Evolutionary conservation across 2,113 vertebrate genomes (phyloP).

Genomic region (Tychaedon coryphoeus): DNA sequence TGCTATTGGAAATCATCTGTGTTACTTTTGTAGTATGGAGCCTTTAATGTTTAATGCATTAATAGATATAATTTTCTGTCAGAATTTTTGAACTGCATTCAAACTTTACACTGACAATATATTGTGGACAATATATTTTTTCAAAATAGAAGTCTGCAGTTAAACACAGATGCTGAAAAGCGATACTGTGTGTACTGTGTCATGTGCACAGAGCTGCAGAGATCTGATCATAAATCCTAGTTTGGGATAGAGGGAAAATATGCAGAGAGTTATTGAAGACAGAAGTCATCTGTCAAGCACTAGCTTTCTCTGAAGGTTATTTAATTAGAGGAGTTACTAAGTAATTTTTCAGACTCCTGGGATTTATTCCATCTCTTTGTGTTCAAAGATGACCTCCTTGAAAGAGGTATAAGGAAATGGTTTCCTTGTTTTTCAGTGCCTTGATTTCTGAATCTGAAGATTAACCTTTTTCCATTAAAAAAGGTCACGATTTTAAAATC

Average conservation of each 20-base stretch:
- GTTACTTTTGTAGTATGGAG: background rate
- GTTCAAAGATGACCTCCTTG: background rate
- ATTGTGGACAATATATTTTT: background rate
- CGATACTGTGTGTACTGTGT: fast-evolving
- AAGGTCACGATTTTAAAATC: background rate
- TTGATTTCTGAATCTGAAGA: background rate
- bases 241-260: background rate
- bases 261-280: background rate
- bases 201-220: background rate
- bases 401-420: background rate
- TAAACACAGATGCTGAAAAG: background rate
- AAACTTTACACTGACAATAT: background rate
- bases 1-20: background rate
- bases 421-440: background rate
- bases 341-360: background rate
- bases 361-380: background rate
- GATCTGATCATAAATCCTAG: background rate
- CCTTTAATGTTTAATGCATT: background rate
- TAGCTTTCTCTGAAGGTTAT: background rate
- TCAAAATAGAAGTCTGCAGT: background rate
- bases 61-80: background rate
- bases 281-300: background rate
- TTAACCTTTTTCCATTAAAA: background rate
- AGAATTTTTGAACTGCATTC: background rate
- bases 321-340: background rate